These are phyloP conservation scores for Cryptoblepharus egeriae DNA, from an alignment of 2,797 vertebrate genomes.

Conservation along the genomic window DNA sequence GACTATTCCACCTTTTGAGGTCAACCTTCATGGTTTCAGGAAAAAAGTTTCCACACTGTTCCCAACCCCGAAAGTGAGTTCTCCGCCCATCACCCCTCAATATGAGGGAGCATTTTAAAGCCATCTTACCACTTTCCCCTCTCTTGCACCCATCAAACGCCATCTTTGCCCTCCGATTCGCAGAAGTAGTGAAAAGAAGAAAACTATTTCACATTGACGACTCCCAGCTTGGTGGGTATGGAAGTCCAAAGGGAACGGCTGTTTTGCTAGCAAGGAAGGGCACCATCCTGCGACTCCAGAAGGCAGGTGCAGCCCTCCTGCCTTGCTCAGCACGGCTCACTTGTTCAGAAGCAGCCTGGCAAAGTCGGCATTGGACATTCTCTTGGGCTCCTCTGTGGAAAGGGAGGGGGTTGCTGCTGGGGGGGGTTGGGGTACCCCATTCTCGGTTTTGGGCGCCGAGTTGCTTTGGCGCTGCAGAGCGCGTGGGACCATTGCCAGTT, in stretches of 20 bases:
- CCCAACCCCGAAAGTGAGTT: conserved; percentile 38
- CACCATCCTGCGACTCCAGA: conserved; percentile 84
- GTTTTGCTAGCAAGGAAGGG: conserved; percentile 68
- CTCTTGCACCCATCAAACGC: background rate
- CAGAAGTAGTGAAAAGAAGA: background rate
- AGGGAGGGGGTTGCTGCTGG: conserved; percentile 45
- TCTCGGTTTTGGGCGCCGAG: conserved; percentile 81
- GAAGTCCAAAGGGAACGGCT: conserved; percentile 48
- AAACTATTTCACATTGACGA: conserved; percentile 17
- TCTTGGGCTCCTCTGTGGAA: conserved; percentile 74
- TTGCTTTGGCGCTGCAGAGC: conserved; percentile 85
- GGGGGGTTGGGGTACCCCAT: conserved; percentile 81
- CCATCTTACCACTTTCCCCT: conserved; percentile 38
- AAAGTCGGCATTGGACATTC: conserved; percentile 97
- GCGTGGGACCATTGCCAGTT: conserved; percentile 91
- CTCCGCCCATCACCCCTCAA: conserved; percentile 72
- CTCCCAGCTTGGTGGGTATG: conserved; percentile 17
- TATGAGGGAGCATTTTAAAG: conserved; percentile 74
- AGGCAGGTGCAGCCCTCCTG: conserved; percentile 61
- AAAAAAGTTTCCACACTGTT: conserved; percentile 17
- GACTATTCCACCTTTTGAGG: conserved; percentile 42
- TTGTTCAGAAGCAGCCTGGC: conserved; percentile 93
- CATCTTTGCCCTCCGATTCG: conserved; percentile 42
- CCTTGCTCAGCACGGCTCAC: conserved; percentile 70
- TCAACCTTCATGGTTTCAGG: conserved; percentile 18